phyloP scores from a whole-genome alignment of 2,113 vertebrate genomes.

The Mastomys natalensis region DNA sequence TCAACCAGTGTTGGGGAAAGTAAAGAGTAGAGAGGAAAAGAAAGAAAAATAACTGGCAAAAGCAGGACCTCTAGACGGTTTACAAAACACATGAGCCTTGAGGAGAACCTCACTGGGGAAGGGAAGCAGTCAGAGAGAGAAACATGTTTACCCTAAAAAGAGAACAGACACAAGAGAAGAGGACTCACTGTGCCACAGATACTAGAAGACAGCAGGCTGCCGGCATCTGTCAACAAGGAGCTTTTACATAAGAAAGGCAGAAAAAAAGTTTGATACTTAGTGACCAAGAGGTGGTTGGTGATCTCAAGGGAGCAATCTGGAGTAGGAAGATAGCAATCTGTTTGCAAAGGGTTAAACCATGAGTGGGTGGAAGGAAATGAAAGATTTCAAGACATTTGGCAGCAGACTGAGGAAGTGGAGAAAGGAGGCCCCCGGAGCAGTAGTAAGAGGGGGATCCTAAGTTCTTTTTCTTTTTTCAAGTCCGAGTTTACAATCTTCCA shows the following conservation, averaged over 20 bases:
- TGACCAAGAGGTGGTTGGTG: neutral
- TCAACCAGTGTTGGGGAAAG: neutral
- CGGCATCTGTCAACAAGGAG: neutral
- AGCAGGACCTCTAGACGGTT: neutral
- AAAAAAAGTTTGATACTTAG: too few relatives aligned
- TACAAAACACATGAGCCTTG: neutral
- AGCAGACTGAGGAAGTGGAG: neutral
- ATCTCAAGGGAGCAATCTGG: slow-evolving; percentile 41
- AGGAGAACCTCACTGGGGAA: neutral
- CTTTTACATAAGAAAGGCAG: neutral
- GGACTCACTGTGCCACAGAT: neutral
- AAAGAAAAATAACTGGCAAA: neutral
- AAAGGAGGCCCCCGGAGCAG: neutral
- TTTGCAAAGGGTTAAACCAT: slow-evolving; percentile 56
- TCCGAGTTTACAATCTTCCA: slow-evolving; percentile 14
- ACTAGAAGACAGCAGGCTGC: neutral
- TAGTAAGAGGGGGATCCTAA: neutral
- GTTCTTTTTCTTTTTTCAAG: neutral
- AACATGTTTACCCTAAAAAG: neutral
- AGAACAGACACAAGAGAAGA: neutral
- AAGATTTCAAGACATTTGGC: slow-evolving; percentile 18
- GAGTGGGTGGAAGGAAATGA: slow-evolving; percentile 35
- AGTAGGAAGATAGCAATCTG: neutral
- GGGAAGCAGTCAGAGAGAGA: neutral
- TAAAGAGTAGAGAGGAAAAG: neutral